Conservation (phyloP, 2,113 vertebrate species). For the Chaetorhynchus papuensis region DNA sequence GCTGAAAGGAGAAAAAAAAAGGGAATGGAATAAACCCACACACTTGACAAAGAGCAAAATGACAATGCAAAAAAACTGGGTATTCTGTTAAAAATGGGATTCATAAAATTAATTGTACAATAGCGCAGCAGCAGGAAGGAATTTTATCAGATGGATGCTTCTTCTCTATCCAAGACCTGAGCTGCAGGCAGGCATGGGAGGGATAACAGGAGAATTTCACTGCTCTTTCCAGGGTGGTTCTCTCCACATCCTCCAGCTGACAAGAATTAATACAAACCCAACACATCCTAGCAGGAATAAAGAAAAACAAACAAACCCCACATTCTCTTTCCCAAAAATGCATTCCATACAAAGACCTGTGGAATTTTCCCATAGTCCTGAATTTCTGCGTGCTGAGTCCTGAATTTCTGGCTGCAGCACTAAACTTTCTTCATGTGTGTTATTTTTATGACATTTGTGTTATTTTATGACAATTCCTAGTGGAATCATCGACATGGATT, state of each 20-base stretch:
- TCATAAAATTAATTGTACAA: background rate
- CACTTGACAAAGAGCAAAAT: background rate
- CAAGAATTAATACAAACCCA: background rate
- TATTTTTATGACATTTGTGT: background rate
- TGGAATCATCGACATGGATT: background rate
- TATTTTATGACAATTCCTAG: background rate
- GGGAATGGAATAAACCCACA: background rate
- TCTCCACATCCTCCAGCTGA: background rate
- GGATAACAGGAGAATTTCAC: background rate
- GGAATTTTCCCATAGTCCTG: background rate
- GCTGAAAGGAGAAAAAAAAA: background rate
- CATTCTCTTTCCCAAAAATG: background rate
- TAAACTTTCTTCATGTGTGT: background rate
- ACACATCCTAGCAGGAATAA: background rate
- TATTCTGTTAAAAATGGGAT: background rate
- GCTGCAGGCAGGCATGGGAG: background rate
- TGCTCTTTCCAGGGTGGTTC: background rate
- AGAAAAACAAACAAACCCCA: background rate
- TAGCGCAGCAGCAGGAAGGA: background rate
- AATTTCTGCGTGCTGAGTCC: background rate
- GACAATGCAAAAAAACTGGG: slow-evolving; percentile 15
- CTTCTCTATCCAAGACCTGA: background rate
- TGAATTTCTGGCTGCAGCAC: background rate
- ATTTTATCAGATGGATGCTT: background rate
- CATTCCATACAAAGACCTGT: background rate